A percentile compares a stretch with the other conserved stretches of the same genome.
phyloP scores from a whole-genome alignment of 2,888 invertebrate genomes.

The Rhorus exstirpatorius region DNA sequence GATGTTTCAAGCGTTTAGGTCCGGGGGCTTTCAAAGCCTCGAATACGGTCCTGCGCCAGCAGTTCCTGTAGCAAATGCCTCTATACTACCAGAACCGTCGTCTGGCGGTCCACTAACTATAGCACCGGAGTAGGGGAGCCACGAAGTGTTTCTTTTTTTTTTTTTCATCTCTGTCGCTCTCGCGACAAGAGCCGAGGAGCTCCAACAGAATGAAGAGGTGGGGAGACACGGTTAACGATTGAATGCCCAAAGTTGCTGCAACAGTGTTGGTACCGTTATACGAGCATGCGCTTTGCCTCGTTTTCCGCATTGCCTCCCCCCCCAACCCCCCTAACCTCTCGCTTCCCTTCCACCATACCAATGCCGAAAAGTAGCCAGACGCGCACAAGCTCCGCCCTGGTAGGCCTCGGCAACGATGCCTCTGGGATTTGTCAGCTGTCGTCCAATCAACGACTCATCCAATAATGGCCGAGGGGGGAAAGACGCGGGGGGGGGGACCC shows the following conservation, averaged over 20 bases:
- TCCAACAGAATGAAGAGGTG: conserved; percentile 47
- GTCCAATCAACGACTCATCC: conserved; percentile 76
- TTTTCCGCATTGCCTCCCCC: conserved; percentile 68
- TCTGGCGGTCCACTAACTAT: conserved; percentile 53
- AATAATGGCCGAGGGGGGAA: conserved; percentile 62
- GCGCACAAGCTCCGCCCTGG: conserved; percentile 78
- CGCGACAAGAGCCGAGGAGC: conserved; percentile 37
- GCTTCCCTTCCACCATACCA: background rate
- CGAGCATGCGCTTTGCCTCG: conserved; percentile 80
- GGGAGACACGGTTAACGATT: conserved; percentile 72
- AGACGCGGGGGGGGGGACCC: conserved; percentile 56
- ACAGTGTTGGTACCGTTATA: conserved; percentile 79
- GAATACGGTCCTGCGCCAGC: conserved; percentile 28
- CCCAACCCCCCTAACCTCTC: background rate
- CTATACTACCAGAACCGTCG: conserved; percentile 49
- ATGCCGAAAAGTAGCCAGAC: conserved; percentile 38
- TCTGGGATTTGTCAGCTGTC: conserved; percentile 83
- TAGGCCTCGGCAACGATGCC: conserved; percentile 79
- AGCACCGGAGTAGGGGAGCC: conserved; percentile 17
- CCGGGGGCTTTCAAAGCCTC: background rate
- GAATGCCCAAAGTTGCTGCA: conserved; percentile 70
- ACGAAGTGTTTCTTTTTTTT: background rate
- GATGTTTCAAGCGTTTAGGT: background rate
- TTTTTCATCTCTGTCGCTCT: conserved; percentile 7
- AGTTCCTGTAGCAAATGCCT: conserved; percentile 35